phyloP scores from a whole-genome alignment of 2,888 invertebrate genomes.

The Mesorhabditis spiculigera region DNA sequence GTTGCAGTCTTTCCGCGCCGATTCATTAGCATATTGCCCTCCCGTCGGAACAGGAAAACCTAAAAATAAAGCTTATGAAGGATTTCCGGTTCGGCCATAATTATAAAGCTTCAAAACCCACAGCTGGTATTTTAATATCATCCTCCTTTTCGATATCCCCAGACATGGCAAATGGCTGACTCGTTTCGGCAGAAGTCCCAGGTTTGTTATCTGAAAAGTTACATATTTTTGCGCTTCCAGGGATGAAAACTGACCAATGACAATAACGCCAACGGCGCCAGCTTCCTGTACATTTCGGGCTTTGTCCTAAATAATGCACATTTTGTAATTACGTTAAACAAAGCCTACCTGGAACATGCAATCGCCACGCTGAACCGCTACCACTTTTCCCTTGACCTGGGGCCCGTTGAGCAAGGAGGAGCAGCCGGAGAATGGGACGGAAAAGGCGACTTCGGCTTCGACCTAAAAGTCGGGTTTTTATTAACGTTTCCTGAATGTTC shows the following conservation, averaged over 20 bases:
- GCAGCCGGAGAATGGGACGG: slow-evolving; percentile 72
- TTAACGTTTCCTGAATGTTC: neutral
- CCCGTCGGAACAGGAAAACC: slow-evolving; percentile 43
- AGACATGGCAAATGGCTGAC: slow-evolving; percentile 91
- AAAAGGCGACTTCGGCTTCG: slow-evolving; percentile 69
- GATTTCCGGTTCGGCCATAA: neutral
- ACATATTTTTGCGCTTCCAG: neutral
- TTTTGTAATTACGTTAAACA: too few relatives aligned
- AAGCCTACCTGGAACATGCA: slow-evolving; percentile 94
- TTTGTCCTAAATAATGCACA: slow-evolving; percentile 62
- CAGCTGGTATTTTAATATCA: slow-evolving; percentile 42
- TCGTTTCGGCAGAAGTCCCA: slow-evolving; percentile 73
- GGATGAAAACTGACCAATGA: slow-evolving; percentile 63
- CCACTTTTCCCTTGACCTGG: slow-evolving; percentile 73
- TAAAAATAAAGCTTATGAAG: neutral
- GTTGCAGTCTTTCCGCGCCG: neutral
- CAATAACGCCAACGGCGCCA: slow-evolving; percentile 80
- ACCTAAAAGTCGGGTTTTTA: slow-evolving; percentile 59
- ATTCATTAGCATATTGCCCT: slow-evolving; percentile 15
- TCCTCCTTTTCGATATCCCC: slow-evolving; percentile 76
- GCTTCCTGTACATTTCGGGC: slow-evolving; percentile 73
- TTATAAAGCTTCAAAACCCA: neutral
- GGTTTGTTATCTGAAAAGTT: slow-evolving; percentile 68
- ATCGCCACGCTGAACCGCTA: slow-evolving; percentile 81
- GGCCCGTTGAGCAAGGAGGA: slow-evolving; percentile 66